Evolutionary conservation across 2,113 vertebrate species (phyloP).

Genomic region (Cairina moschata): DNA sequence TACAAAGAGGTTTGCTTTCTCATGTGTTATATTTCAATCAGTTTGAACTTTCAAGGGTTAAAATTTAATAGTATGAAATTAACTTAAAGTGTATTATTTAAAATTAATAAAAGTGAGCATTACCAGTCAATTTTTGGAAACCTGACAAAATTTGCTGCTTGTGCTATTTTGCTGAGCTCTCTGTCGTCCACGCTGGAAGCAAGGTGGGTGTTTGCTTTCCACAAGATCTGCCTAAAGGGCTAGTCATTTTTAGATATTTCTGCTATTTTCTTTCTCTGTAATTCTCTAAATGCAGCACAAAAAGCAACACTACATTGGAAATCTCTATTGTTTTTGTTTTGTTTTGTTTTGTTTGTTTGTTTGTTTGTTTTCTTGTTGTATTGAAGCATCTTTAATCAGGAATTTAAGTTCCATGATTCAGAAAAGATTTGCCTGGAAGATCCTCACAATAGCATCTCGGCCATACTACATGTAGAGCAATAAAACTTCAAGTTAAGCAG

Average conservation of each 20-base stretch:
- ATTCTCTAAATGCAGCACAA: not conserved
- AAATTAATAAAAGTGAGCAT: not conserved
- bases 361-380: not conserved
- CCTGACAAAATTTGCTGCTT: not conserved
- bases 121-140: not conserved
- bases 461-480: not conserved
- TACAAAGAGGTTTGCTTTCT: not conserved
- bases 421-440: not conserved
- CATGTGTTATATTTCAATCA: not conserved
- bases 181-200: not conserved
- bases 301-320: not conserved
- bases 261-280: not conserved
- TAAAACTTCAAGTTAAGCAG: not conserved
- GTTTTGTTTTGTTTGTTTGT: no score
- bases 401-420: not conserved
- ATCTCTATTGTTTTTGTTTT: no score
- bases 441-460: not conserved
- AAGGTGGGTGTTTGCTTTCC: not conserved
- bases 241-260: not conserved
- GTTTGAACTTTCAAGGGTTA: not conserved
- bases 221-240: not conserved
- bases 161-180: not conserved
- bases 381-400: not conserved
- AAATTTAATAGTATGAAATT: not conserved
- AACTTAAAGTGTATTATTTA: not conserved